These are phyloP conservation scores for Drosophila subobscura DNA, from an alignment of 1,140 invertebrate species.

Conservation along the genomic window DNA sequence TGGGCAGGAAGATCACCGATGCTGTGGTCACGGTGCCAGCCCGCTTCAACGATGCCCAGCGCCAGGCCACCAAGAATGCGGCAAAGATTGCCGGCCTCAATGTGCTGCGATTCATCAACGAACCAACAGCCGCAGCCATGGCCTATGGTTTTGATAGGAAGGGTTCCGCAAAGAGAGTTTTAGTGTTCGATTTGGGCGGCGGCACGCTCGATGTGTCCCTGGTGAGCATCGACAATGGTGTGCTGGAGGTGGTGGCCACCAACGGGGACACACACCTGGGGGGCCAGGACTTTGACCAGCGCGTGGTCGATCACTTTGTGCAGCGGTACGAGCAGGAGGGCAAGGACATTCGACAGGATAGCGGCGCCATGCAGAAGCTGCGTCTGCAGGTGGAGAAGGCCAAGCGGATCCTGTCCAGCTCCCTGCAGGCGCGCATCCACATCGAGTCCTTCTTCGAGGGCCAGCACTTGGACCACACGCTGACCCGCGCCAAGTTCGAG, in stretches of 20 bases:
- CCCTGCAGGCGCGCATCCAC: constrained; percentile 98
- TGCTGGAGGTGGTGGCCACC: constrained; percentile 96
- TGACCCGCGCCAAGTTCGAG: constrained; percentile 99
- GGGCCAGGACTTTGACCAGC: constrained; percentile 99
- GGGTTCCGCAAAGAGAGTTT: constrained; percentile 99
- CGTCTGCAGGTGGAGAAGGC: constrained; percentile 99
- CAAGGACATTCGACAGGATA: constrained; percentile 98
- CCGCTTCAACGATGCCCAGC: constrained; percentile 99
- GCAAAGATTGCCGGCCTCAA: constrained; percentile 95
- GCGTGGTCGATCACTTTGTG: constrained; percentile 99
- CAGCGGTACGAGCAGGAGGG: constrained; percentile 99
- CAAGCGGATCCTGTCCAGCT: constrained; percentile 96
- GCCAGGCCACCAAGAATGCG: constrained; percentile 98
- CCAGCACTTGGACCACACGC: constrained; percentile 99
- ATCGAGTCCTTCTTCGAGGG: constrained; percentile 99
- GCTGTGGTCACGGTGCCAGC: constrained; percentile 99
- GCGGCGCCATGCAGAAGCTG: constrained; percentile 97
- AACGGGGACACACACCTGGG: constrained; percentile 99
- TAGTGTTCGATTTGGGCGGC: constrained; percentile 99
- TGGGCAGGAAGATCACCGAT: constrained; percentile 98
- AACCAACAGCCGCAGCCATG: constrained; percentile 99
- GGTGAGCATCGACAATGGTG: constrained; percentile 99
- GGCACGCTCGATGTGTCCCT: constrained; percentile 99
- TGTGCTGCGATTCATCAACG: constrained; percentile 99
- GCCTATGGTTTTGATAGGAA: constrained; percentile 99